phyloP scores from a whole-genome alignment of 2,888 invertebrate genomes.

The Drosophila multiciliata region DNA sequence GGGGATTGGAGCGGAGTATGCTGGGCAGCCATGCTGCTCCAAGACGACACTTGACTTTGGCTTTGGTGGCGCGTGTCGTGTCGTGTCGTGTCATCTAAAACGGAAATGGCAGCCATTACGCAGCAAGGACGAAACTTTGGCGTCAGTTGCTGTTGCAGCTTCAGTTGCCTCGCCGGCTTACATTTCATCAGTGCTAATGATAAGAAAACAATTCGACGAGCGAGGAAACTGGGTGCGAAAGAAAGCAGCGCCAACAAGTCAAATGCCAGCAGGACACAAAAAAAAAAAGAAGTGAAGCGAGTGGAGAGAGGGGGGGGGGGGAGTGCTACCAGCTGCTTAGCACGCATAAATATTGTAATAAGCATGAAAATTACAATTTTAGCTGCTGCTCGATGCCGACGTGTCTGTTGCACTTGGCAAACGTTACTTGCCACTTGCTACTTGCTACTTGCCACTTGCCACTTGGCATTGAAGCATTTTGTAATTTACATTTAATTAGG shows the following conservation, averaged over 20 bases:
- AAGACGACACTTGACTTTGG: conserved; percentile 31
- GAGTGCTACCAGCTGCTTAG: conserved; percentile 58
- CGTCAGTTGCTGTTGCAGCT: conserved; percentile 33
- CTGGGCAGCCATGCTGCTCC: conserved; percentile 9
- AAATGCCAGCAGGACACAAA: conserved; percentile 43
- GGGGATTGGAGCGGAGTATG: neutral
- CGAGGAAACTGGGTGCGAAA: conserved; percentile 5
- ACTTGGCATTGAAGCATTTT: conserved; percentile 71
- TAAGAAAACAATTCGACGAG: conserved; percentile 74
- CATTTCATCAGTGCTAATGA: conserved; percentile 78
- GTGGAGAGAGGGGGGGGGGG: conserved; percentile 1
- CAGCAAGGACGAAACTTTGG: conserved; percentile 65
- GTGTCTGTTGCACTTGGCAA: conserved; percentile 59
- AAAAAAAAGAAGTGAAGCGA: neutral
- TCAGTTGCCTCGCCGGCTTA: conserved; percentile 52
- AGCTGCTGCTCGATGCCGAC: conserved; percentile 50
- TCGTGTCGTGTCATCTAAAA: conserved; percentile 55
- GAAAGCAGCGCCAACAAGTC: conserved; percentile 28
- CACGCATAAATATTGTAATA: conserved; percentile 78
- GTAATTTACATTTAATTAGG: conserved; percentile 80
- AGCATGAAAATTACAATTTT: conserved; percentile 79
- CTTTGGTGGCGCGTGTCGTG: conserved; percentile 56
- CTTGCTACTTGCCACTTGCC: conserved; percentile 31
- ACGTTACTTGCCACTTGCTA: conserved; percentile 48
- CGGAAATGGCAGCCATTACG: conserved; percentile 76